Percentiles rank a stretch among this genome's conserved stretches.
Conservation (phyloP, 1,140 invertebrate species). For the Drosophila malerkotliana region DNA sequence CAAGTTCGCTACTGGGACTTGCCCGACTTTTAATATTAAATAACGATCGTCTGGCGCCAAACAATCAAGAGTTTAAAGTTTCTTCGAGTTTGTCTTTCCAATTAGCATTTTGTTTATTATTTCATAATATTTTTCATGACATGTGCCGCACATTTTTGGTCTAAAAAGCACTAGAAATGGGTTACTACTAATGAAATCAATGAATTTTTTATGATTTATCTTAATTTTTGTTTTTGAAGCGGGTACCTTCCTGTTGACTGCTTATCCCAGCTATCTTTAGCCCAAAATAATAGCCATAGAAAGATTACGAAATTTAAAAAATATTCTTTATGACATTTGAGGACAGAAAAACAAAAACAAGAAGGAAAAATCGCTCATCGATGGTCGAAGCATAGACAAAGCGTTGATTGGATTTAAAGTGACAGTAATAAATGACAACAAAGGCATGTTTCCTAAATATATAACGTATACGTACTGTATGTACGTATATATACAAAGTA, state of each 20-base stretch:
- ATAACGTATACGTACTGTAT: slow-evolving; percentile 7
- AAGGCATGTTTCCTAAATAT: slow-evolving; percentile 37
- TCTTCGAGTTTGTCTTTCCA: slow-evolving; percentile 34
- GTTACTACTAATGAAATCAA: slow-evolving; percentile 1
- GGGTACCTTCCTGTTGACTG: neutral
- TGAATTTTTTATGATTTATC: neutral
- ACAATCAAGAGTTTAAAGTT: slow-evolving; percentile 66
- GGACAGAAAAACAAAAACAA: slow-evolving; percentile 14
- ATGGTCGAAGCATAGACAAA: slow-evolving; percentile 33
- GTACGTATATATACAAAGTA: slow-evolving; percentile 14
- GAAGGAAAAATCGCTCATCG: slow-evolving; percentile 33
- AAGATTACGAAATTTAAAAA: slow-evolving; percentile 23
- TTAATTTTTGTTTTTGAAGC: neutral
- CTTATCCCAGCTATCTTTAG: slow-evolving; percentile 11
- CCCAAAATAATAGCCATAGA: neutral
- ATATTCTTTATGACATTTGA: slow-evolving; percentile 24
- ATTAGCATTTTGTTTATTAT: slow-evolving; percentile 66
- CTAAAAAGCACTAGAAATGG: slow-evolving; percentile 9
- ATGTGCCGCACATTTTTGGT: slow-evolving; percentile 24
- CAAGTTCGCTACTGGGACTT: slow-evolving; percentile 19
- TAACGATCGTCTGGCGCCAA: slow-evolving; percentile 66
- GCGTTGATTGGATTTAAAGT: slow-evolving; percentile 53
- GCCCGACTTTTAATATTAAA: slow-evolving; percentile 47
- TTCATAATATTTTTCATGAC: slow-evolving; percentile 45
- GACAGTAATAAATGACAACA: slow-evolving; percentile 53